Evolutionary conservation across 2,888 invertebrate species (phyloP).

Genomic region (Osedax frankpressi): DNA sequence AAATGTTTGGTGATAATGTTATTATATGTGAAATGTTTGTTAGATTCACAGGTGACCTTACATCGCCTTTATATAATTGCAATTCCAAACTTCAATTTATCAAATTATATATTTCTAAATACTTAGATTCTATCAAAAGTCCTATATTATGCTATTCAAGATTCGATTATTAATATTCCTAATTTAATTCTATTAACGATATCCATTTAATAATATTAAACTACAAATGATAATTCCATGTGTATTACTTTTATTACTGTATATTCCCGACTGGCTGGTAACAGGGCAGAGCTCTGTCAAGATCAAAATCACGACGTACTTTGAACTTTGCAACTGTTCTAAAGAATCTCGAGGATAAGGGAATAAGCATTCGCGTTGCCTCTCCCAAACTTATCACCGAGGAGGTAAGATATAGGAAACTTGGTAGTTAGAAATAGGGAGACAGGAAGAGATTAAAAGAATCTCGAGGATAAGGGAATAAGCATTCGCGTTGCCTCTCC

Average conservation of each 20-base stretch:
- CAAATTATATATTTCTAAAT: no score
- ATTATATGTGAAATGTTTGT: no score
- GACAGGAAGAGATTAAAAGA: conserved; percentile 71
- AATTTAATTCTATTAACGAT: background rate
- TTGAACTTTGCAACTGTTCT: conserved; percentile 84
- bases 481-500: conserved; percentile 95
- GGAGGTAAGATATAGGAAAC: no score
- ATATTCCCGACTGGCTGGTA: background rate
- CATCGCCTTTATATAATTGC: no score
- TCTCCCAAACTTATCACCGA: conserved; percentile 99
- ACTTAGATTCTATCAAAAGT: no score
- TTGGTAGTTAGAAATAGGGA: no score
- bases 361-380: conserved; percentile 89
- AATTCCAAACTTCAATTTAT: no score
- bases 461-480: conserved; percentile 70
- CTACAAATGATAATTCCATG: no score
- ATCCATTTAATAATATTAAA: no score
- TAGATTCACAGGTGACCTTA: no score
- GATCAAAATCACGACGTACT: conserved; percentile 90
- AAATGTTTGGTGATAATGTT: no score
- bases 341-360: conserved; percentile 63
- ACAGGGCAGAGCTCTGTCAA: conserved; percentile 84
- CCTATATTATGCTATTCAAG: no score
- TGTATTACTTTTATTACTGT: background rate
- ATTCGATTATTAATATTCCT: background rate